These are phyloP conservation scores for Diphyllodes magnificus DNA, from an alignment of 2,113 vertebrate species.

Conservation along the genomic window DNA sequence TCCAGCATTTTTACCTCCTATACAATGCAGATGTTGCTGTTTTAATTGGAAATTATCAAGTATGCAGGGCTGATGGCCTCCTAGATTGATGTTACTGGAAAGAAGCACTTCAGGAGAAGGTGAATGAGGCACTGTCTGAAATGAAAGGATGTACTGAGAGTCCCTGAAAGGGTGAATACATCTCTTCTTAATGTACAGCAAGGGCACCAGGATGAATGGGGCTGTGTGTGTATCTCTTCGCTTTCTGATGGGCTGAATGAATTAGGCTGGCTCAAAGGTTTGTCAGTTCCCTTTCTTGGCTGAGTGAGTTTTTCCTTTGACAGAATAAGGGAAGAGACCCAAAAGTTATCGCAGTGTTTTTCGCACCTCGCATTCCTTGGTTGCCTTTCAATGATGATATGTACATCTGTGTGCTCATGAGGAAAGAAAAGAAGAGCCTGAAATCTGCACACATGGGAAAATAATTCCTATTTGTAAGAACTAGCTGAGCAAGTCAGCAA, in stretches of 20 bases:
- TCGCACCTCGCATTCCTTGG: not conserved
- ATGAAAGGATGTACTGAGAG: slow-evolving; percentile 19
- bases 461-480: not conserved
- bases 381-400: not conserved
- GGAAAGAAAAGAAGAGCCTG: not conserved
- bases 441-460: not conserved
- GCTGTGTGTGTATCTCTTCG: not conserved
- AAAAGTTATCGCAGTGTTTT: not conserved
- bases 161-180: slow-evolving; percentile 31
- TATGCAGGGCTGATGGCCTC: not conserved
- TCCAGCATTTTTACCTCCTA: not conserved
- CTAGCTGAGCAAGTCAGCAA: not conserved
- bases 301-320: not conserved
- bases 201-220: slow-evolving; percentile 30
- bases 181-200: slow-evolving; percentile 2
- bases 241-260: not conserved
- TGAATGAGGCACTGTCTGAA: slow-evolving; percentile 41
- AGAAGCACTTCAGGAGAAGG: slow-evolving; percentile 24
- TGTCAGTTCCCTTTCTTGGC: slow-evolving; percentile 8
- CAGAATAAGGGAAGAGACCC: not conserved
- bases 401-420: not conserved
- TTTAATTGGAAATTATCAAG: slow-evolving; percentile 18
- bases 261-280: slow-evolving; percentile 37
- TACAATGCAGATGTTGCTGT: not conserved
- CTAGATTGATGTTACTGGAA: not conserved